Conservation (phyloP, 2,888 invertebrate species). For the Athalia rosae region DNA sequence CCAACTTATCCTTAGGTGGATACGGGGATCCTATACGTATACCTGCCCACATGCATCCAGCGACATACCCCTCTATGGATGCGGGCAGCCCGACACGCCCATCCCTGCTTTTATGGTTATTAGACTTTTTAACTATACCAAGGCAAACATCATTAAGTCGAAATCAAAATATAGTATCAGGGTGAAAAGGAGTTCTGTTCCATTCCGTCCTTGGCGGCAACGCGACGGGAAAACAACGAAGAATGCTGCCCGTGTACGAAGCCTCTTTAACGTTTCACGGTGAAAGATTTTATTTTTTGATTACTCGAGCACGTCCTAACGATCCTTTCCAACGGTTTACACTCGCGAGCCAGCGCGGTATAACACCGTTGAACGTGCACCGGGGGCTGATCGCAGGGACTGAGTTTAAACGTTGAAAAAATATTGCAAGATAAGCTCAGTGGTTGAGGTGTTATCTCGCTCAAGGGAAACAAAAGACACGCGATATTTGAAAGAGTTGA, state of each 20-base stretch:
- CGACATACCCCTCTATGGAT: conserved; percentile 26
- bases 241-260: conserved; percentile 31
- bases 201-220: conserved; percentile 16
- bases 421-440: conserved; percentile 33
- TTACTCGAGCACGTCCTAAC: conserved; percentile 43
- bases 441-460: conserved; percentile 20
- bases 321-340: conserved; percentile 38
- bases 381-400: not conserved
- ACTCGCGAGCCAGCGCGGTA: conserved; percentile 22
- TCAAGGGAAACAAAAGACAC: conserved; percentile 20
- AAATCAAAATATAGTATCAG: conserved; percentile 45
- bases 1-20: conserved; percentile 1
- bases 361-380: conserved; percentile 10
- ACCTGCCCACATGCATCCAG: conserved; percentile 9
- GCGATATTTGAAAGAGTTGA: conserved; percentile 27
- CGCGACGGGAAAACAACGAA: conserved; percentile 36
- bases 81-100: conserved; percentile 41
- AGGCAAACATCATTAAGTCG: conserved; percentile 48
- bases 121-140: conserved; percentile 45
- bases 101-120: conserved; percentile 47
- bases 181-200: conserved; percentile 29
- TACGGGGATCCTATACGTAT: conserved; percentile 29
- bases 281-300: conserved; percentile 43
- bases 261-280: conserved; percentile 35
- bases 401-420: conserved; percentile 10